phyloP scores from a whole-genome alignment of 2,797 vertebrate genomes.

The Mormyrus proboscirostris region DNA sequence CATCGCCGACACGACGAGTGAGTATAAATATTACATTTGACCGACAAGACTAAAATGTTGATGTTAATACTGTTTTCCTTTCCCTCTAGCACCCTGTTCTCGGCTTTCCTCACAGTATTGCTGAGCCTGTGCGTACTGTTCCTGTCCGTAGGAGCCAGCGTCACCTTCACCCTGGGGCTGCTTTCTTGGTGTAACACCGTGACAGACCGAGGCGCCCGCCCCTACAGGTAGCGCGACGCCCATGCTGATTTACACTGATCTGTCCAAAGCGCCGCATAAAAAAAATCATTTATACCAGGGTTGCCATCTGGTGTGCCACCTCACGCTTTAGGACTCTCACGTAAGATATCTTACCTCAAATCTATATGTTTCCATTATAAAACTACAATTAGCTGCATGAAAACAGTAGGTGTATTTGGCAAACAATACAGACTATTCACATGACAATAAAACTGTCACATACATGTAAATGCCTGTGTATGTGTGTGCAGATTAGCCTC shows the following conservation, averaged over 20 bases:
- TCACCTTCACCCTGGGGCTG: slow-evolving; percentile 62
- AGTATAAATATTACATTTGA: slow-evolving; percentile 33
- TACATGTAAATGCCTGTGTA: neutral
- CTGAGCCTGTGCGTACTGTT: slow-evolving; percentile 65
- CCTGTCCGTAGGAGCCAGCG: slow-evolving; percentile 63
- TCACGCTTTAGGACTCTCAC: neutral
- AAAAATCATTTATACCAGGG: neutral
- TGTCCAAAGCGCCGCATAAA: neutral
- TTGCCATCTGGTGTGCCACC: neutral
- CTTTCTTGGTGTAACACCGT: slow-evolving; percentile 67
- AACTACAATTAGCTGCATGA: neutral
- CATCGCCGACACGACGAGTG: slow-evolving; percentile 69
- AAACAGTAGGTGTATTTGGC: neutral
- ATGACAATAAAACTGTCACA: neutral
- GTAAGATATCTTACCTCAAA: neutral
- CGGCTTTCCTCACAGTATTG: slow-evolving; percentile 66
- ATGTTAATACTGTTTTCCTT: neutral
- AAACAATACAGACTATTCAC: neutral
- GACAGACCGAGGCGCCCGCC: slow-evolving; percentile 53
- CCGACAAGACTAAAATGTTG: neutral
- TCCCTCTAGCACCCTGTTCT: slow-evolving; percentile 62
- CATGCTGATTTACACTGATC: neutral
- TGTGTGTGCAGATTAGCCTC: neutral
- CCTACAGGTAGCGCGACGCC: slow-evolving; percentile 52
- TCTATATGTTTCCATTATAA: neutral